A percentile compares a stretch with the other conserved stretches of the same genome.
phyloP scores from a whole-genome alignment of 2,888 invertebrate genomes.

The Diplazon laetatorius region DNA sequence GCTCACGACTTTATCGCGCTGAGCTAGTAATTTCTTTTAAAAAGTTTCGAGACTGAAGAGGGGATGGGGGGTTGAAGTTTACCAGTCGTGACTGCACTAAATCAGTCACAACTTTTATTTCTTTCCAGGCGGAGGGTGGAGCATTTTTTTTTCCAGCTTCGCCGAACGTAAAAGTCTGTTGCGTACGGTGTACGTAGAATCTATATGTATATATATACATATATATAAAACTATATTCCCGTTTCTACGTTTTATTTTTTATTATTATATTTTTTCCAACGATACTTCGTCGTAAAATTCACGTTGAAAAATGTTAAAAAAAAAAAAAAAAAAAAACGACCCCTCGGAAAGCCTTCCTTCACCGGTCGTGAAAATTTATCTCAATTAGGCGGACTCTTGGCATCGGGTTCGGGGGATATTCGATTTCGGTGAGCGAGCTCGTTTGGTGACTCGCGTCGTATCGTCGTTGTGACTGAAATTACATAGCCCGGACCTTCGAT shows the following conservation, averaged over 20 bases:
- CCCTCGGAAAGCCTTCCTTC: no score
- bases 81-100: constrained; percentile 43
- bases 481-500: constrained; percentile 70
- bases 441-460: constrained; percentile 24
- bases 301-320: not conserved
- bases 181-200: not conserved
- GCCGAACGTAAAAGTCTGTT: not conserved
- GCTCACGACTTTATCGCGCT: constrained; percentile 39
- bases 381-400: constrained; percentile 28
- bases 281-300: not conserved
- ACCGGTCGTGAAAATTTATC: not conserved
- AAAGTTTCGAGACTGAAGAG: constrained; percentile 24
- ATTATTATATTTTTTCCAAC: not conserved
- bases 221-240: no score
- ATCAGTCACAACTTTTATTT: constrained; percentile 39
- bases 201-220: no score
- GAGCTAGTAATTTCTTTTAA: constrained; percentile 34
- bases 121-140: not conserved
- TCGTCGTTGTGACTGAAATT: constrained; percentile 69
- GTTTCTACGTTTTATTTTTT: no score
- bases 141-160: constrained; percentile 32
- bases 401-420: constrained; percentile 54
- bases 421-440: constrained; percentile 69
- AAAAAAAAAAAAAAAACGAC: no score
- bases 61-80: constrained; percentile 44